Base-by-base conservation (phyloP, 2,797 vertebrate species). In the Mastacembelus armatus region DNA sequence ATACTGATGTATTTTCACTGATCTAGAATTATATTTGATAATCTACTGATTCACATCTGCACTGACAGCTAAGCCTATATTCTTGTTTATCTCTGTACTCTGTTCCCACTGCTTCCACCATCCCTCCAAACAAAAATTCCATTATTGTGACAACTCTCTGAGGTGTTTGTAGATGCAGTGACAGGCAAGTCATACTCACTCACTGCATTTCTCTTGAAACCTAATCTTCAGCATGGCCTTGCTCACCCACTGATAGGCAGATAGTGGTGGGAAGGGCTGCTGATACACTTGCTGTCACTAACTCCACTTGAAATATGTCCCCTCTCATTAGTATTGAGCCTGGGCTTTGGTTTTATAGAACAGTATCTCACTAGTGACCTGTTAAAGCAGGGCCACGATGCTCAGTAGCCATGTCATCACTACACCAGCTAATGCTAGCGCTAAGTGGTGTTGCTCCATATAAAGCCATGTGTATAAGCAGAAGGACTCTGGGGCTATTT, bases 101-200 rank as follows among this genome's bases (percentile, higher is more conserved):
- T 59, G 67, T 75, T 85, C 80, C 80, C 77, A 74, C 66, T 66
- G 68, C 81, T 78, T 60, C 81, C 66, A 65, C 72, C 71, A 75
- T 78, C 84, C 74, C 73, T 83, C 87, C 83, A 90, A 88, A 90
- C 83, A 88, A 85, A 88, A 91, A 91, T 85, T 82, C 81, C 83
- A 90, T 92, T 91, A 90, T 88, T 87, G 83, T 91, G 89, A 90
- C 91, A 89, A 85, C 59, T 87, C 86, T 91, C 89, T 78, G 88
- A 89, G 89, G 86, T 91, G 87, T 91, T 90, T 91, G 87, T 83
- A 80, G 84, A 92, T 67, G 85, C 88, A 79, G 77, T 89, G 89
- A 88, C 87, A 89, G 83, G 79, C 72, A 71, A 91, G 87, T 90
- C 88, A 88, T 85, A 88, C 85, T 83, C 84, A 85, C 78, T 89